Conservation (phyloP, 64 coral and sea anemone genomes). For the Catalaphyllia jardinei region DNA sequence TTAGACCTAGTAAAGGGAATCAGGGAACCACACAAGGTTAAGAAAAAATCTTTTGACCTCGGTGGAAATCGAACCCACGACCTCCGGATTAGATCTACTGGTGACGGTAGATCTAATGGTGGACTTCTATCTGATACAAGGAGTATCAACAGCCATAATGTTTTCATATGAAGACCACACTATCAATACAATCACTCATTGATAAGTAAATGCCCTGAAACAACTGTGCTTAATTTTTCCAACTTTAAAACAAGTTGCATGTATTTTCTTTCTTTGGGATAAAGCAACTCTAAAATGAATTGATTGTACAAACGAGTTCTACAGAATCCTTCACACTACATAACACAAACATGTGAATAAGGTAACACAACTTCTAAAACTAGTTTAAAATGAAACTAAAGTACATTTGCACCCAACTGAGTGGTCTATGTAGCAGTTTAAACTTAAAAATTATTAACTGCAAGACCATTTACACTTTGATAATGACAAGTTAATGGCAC, state of each 20-base stretch:
- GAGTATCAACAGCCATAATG: no score
- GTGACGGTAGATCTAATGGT: no score
- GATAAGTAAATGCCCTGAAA: not conserved
- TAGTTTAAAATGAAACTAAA: not conserved
- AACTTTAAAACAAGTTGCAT: conserved; percentile 49
- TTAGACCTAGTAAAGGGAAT: no score
- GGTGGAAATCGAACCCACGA: no score
- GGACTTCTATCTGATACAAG: no score
- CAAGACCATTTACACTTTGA: not conserved
- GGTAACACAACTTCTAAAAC: no score
- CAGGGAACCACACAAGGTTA: no score
- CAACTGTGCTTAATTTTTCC: not conserved
- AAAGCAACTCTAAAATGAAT: conserved; percentile 39
- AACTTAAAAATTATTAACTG: not conserved
- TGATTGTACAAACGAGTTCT: conserved; percentile 9
- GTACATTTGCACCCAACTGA: not conserved
- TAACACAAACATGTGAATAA: not conserved
- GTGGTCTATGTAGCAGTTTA: not conserved
- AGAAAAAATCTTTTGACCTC: no score
- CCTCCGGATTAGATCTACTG: no score
- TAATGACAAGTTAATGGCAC: not conserved
- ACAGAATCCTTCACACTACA: not conserved
- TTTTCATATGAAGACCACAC: not conserved
- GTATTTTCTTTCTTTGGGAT: not conserved
- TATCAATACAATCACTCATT: not conserved